Evolutionary conservation across 2,113 vertebrate species (phyloP).

Genomic region (Struthidea cinerea): DNA sequence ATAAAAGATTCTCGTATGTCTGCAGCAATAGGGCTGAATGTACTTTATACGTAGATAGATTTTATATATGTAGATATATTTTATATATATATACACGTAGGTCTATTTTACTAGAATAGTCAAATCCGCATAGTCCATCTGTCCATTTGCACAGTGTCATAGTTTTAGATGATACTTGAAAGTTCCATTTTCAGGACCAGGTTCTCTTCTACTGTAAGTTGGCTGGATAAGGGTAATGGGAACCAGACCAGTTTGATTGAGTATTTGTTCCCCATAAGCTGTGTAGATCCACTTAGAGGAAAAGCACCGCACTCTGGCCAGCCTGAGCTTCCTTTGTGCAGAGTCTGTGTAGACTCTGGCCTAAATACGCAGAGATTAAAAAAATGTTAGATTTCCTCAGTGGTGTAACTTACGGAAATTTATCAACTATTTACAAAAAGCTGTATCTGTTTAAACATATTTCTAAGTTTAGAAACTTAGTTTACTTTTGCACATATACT

Average conservation of each 20-base stretch:
- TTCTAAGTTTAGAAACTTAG: not conserved
- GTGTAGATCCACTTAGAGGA: not conserved
- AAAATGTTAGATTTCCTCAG: not conserved
- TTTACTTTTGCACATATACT: not conserved
- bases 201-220: not conserved
- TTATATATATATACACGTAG: too few species aligned
- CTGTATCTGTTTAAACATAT: not conserved
- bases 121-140: fast-evolving
- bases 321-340: too few species aligned
- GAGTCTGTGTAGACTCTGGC: not conserved
- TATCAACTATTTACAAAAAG: not conserved
- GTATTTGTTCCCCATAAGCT: not conserved
- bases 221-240: not conserved
- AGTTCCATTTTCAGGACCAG: not conserved
- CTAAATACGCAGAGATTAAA: not conserved
- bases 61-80: too few species aligned
- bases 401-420: not conserved
- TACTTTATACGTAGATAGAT: not conserved
- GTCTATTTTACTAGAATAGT: not conserved
- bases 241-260: not conserved
- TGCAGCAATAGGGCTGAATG: not conserved
- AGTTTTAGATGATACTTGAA: not conserved
- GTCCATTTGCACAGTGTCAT: fast-evolving
- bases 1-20: not conserved
- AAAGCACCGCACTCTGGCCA: fast-evolving